Conservation (phyloP, 2,888 invertebrate species). For the Sycophila texana region DNA sequence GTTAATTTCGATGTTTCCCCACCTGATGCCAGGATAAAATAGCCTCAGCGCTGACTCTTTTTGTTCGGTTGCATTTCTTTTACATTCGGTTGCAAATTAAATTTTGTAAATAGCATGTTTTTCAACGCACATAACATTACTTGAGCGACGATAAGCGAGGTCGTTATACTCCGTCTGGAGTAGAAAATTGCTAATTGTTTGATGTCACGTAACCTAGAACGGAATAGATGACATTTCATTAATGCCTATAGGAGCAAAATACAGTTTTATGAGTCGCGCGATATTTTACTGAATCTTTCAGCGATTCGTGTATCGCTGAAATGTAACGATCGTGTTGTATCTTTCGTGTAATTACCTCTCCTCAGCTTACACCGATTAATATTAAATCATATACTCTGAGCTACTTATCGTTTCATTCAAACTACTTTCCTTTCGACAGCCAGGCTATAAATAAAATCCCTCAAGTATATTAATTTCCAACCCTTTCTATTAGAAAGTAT, state of each 20-base stretch:
- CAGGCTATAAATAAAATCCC: not conserved
- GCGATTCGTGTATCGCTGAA: constrained; percentile 8
- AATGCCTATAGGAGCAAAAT: not conserved
- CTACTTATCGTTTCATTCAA: constrained; percentile 19
- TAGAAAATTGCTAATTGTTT: constrained; percentile 2
- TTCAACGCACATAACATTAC: no score
- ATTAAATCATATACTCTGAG: not conserved
- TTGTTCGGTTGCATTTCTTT: no score
- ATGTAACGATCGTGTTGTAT: constrained; percentile 10
- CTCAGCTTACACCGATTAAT: constrained; percentile 17
- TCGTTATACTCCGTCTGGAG: no score
- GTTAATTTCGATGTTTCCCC: constrained; percentile 5
- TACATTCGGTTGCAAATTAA: not conserved
- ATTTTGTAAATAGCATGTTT: not conserved
- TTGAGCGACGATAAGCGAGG: no score
- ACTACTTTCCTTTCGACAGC: not conserved
- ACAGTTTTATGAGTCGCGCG: constrained; percentile 38
- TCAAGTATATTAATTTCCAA: no score
- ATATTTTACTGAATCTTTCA: constrained; percentile 47
- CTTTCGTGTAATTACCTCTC: constrained; percentile 42
- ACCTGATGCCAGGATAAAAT: no score
- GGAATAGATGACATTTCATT: not conserved
- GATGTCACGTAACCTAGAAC: not conserved
- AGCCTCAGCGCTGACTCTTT: no score
- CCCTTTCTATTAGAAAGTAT: no score